Percentiles rank a stretch among this genome's conserved stretches.
Conservation (phyloP, 2,797 vertebrate genomes). For the Lithobates pipiens region DNA sequence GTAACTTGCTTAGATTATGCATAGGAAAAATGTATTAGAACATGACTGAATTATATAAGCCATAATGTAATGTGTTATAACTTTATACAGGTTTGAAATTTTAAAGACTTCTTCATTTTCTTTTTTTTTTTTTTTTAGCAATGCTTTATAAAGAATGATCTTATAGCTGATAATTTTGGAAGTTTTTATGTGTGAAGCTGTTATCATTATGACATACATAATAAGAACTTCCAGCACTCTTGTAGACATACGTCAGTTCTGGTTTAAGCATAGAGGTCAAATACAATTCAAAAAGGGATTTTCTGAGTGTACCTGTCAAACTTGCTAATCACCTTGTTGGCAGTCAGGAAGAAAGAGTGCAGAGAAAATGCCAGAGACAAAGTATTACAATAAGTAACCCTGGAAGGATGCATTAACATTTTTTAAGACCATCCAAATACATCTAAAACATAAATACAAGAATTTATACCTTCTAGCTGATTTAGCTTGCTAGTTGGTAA, state of each 20-base stretch:
- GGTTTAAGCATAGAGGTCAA: not conserved
- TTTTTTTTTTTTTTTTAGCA: too few relatives aligned
- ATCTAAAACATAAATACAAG: too few relatives aligned
- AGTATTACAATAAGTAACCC: not conserved
- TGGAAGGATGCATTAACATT: not conserved
- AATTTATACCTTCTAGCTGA: too few relatives aligned
- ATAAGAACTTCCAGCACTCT: conserved; percentile 1
- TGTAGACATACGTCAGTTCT: conserved; percentile 46
- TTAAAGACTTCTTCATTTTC: too few relatives aligned
- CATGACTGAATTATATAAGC: not conserved
- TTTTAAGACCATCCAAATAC: not conserved
- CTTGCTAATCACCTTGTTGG: conserved; percentile 8
- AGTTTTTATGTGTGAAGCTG: conserved; percentile 18
- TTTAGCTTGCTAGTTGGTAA: too few relatives aligned
- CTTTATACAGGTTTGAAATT: too few relatives aligned
- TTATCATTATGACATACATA: conserved; percentile 31
- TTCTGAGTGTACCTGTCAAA: conserved; percentile 24
- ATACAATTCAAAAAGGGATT: not conserved
- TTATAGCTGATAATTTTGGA: conserved; percentile 31
- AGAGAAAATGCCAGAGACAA: not conserved
- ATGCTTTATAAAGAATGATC: not conserved
- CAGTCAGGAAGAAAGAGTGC: not conserved
- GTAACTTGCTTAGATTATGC: not conserved
- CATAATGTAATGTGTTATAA: not conserved
- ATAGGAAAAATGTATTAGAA: not conserved